Evolutionary conservation across 2,113 vertebrate genomes (phyloP).

Genomic region (Eidolon helvum): DNA sequence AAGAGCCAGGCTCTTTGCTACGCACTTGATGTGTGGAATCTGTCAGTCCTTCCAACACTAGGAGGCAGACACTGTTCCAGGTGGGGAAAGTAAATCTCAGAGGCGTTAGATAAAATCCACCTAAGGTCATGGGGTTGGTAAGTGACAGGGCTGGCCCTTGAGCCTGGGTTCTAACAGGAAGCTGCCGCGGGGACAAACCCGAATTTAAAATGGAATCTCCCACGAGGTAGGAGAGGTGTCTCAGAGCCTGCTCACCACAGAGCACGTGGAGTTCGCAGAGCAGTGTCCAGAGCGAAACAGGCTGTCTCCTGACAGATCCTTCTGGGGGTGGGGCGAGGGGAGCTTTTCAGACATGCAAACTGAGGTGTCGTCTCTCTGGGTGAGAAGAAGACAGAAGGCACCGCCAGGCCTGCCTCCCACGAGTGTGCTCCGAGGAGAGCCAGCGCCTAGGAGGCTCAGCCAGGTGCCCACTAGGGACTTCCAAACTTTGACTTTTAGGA

Average conservation of each 20-base stretch:
- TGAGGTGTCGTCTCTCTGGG: background rate
- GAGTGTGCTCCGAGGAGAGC: background rate
- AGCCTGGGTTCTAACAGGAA: background rate
- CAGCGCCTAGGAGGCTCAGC: background rate
- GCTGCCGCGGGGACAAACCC: background rate
- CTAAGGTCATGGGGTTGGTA: background rate
- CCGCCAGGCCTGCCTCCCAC: background rate
- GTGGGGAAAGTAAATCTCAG: background rate
- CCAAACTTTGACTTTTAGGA: background rate
- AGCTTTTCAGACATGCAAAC: background rate
- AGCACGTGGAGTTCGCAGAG: background rate
- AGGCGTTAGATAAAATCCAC: background rate
- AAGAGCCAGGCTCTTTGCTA: too few species aligned
- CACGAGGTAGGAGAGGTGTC: background rate
- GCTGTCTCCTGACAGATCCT: background rate
- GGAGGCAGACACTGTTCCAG: background rate
- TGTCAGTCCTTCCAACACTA: background rate
- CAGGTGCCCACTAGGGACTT: background rate
- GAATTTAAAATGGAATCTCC: background rate
- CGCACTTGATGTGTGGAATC: background rate
- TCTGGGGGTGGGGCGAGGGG: background rate
- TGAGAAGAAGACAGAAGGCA: background rate
- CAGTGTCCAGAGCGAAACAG: background rate
- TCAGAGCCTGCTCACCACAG: background rate
- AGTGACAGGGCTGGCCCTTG: background rate